These are phyloP conservation scores for Bolborhynchus lineola DNA, from an alignment of 2,113 vertebrate species.

Conservation along the genomic window DNA sequence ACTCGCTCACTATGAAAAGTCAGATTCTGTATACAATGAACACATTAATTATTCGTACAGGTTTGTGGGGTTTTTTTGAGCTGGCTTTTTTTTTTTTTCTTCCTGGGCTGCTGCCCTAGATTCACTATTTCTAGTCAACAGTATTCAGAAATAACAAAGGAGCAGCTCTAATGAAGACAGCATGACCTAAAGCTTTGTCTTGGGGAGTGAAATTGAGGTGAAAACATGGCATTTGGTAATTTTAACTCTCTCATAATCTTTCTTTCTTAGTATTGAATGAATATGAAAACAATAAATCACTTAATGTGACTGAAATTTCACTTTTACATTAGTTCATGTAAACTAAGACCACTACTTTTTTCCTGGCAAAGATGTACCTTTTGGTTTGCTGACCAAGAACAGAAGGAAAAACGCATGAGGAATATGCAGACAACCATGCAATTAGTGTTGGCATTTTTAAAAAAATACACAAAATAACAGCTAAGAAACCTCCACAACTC, in stretches of 20 bases:
- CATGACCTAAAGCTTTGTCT: neutral
- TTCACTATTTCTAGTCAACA: neutral
- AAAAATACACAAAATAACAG: neutral
- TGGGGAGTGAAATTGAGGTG: neutral
- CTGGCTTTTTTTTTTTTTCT: neutral
- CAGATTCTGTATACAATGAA: neutral
- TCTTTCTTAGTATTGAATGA: neutral
- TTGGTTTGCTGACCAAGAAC: neutral
- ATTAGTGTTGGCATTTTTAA: neutral
- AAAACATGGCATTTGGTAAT: neutral
- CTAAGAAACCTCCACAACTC: rapidly evolving
- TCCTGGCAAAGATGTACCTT: neutral
- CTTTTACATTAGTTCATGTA: neutral
- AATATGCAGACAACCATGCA: neutral
- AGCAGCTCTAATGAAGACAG: neutral
- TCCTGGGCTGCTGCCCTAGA: neutral
- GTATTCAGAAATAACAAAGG: neutral
- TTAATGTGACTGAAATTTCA: neutral
- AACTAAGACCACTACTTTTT: neutral
- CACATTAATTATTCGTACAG: neutral
- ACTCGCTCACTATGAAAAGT: neutral
- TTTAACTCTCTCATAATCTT: neutral
- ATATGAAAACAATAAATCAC: neutral
- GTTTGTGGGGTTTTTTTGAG: neutral
- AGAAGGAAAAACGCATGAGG: neutral